Conservation (phyloP, 2,797 vertebrate genomes). For the Pristis pectinata region DNA sequence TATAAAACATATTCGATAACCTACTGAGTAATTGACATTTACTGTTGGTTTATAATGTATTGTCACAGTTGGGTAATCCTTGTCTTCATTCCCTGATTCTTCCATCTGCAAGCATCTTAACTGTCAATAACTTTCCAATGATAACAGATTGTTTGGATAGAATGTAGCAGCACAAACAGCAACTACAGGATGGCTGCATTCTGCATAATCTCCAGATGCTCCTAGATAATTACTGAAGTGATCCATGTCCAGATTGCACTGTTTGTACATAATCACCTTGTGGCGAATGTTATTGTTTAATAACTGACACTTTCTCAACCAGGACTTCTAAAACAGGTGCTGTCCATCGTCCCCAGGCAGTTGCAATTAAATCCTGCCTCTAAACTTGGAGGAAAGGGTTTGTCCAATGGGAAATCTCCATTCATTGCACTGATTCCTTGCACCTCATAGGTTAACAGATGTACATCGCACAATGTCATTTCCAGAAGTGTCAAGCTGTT, state of each 20-base stretch:
- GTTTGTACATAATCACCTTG: constrained; percentile 21
- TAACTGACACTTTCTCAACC: neutral
- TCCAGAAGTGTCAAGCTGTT: neutral
- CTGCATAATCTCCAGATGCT: constrained; percentile 33
- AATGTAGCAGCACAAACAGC: neutral
- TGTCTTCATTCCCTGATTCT: neutral
- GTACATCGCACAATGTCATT: neutral
- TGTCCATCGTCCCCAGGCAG: neutral
- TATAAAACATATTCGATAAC: neutral
- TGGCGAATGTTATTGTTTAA: constrained; percentile 19
- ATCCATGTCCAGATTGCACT: constrained; percentile 27
- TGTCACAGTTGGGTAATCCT: constrained; percentile 7
- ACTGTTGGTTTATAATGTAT: neutral
- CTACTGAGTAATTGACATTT: neutral
- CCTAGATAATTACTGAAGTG: constrained; percentile 29
- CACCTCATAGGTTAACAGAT: constrained; percentile 10
- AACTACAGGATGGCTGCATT: neutral
- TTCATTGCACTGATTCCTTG: neutral
- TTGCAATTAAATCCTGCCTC: neutral
- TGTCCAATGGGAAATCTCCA: constrained; percentile 10
- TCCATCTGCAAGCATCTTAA: constrained; percentile 22
- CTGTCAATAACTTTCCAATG: constrained; percentile 24
- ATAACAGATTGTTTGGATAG: constrained; percentile 28
- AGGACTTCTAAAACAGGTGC: constrained; percentile 1
- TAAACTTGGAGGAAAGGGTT: constrained; percentile 16